Evolutionary conservation across 2,797 vertebrate species (phyloP), one percentile per base, ranked within the genome.

Genomic region (Tiaroga cobitis): DNA sequence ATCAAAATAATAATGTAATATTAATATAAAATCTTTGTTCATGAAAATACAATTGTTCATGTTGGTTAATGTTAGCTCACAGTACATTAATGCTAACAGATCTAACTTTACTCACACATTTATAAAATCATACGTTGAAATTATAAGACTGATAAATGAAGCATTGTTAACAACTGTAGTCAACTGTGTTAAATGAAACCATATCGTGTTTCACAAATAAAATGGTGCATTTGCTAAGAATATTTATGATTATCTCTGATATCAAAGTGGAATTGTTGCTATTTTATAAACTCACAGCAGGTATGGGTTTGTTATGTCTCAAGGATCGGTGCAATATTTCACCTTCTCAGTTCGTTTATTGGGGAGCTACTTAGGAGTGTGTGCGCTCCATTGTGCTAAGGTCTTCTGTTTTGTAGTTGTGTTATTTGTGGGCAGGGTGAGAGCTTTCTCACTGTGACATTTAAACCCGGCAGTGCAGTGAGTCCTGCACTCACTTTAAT

Each of bases 401-500:
- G 29, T 82, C 59, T 89, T 83, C 39, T 49, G 46, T 67, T 39
- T 21, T 83, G 32, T 43, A 78, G 86, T 80, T 43, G 67, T 41
- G 79, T 77, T 87, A 68, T 89, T 75, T 80, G 82, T 61, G 24
- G 46, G 49, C 37, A 81, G 70, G 46, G 61, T 69, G 79, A 85
- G 69, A 69, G 82, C 73, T 76, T 46, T 85, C 69, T 76, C 76
- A 70, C 32, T 86, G 87, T 87, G 81, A 82, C 43, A 87, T 77
- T 88, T 84, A 90, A 86, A 79, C 67, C 81, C 13, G 68, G 43
- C 56, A 81, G 79, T 69, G 80, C 76, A 80, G 89, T 90, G 90
- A 89, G 87, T 91, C 90, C 90, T 83, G 76, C 92, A 91, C 93
- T 93, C 88, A 24, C 43, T 84, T 90, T 94, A 94, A 95, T 94